Conservation (phyloP, 2,113 vertebrate species). For the Phylloscopus trochilus region DNA sequence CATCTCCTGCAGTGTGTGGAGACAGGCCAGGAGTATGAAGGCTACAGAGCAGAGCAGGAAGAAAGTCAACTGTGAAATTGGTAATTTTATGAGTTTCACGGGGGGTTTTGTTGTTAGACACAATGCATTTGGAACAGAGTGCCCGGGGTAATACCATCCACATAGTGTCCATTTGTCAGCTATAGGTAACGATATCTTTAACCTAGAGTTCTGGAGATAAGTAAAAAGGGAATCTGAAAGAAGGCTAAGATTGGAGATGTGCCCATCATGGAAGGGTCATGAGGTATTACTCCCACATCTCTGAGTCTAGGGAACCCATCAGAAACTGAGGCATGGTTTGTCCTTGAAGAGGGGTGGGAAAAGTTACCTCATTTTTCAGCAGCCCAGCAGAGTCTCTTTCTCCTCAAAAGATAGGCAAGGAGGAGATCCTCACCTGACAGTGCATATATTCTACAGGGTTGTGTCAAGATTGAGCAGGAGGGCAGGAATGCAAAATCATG, state of each 20-base stretch:
- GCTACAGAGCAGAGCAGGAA: slow-evolving; percentile 83
- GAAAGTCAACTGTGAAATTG: slow-evolving; percentile 87
- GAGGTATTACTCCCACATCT: background rate
- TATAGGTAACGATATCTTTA: slow-evolving; percentile 71
- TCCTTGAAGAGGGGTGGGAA: background rate
- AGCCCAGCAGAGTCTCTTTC: background rate
- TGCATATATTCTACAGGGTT: background rate
- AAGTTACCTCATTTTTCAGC: background rate
- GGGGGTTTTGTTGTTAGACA: slow-evolving; percentile 83
- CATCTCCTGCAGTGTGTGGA: slow-evolving; percentile 81
- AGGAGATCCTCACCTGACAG: background rate
- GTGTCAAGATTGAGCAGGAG: slow-evolving; percentile 44
- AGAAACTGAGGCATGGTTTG: background rate
- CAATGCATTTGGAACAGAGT: slow-evolving; percentile 78
- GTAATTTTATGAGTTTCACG: slow-evolving; percentile 85
- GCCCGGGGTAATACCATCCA: slow-evolving; percentile 73
- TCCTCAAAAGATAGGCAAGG: background rate
- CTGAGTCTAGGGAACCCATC: background rate
- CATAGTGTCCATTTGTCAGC: slow-evolving; percentile 69
- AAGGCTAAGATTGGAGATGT: background rate
- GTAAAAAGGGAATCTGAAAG: background rate
- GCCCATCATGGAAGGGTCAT: background rate
- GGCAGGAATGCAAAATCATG: slow-evolving; percentile 47
- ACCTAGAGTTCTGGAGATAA: slow-evolving; percentile 29
- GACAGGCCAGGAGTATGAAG: slow-evolving; percentile 82